phyloP scores from a whole-genome alignment of 2,888 invertebrate genomes.

The Dorcus hopei region DNA sequence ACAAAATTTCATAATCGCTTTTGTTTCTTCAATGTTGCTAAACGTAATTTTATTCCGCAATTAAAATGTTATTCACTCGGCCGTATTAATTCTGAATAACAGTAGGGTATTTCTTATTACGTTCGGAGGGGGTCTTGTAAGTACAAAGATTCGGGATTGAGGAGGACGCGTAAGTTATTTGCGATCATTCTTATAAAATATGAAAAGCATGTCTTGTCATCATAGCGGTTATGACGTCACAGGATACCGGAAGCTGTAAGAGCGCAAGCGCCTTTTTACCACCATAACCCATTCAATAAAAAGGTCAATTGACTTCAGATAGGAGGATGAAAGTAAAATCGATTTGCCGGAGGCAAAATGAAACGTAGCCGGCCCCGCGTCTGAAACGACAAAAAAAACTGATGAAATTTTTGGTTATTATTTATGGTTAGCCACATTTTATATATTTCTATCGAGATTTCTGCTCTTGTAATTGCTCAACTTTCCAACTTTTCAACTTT shows the following conservation, averaged over 20 bases:
- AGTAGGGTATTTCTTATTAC: too few species aligned
- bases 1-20: too few species aligned
- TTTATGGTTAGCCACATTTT: conserved; percentile 18
- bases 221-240: conserved; percentile 15
- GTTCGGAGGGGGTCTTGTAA: too few species aligned
- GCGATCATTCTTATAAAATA: conserved; percentile 1
- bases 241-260: conserved; percentile 23
- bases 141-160: too few species aligned
- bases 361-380: conserved; percentile 30
- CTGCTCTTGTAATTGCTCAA: not conserved
- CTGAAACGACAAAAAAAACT: conserved; percentile 27
- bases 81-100: too few species aligned
- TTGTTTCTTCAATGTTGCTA: too few species aligned
- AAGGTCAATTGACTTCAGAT: conserved; percentile 40
- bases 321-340: conserved; percentile 39
- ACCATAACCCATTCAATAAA: conserved; percentile 39
- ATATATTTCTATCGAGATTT: conserved; percentile 1
- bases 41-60: too few species aligned
- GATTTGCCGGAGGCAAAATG: conserved; percentile 37
- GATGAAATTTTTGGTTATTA: conserved; percentile 31
- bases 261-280: conserved; percentile 27
- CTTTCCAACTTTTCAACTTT: conserved; percentile 1
- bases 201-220: conserved; percentile 9
- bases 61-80: too few species aligned
- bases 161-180: not conserved